These are phyloP conservation scores for Brachypteracias leptosomus DNA, from an alignment of 2,113 vertebrate genomes.

Conservation along the genomic window DNA sequence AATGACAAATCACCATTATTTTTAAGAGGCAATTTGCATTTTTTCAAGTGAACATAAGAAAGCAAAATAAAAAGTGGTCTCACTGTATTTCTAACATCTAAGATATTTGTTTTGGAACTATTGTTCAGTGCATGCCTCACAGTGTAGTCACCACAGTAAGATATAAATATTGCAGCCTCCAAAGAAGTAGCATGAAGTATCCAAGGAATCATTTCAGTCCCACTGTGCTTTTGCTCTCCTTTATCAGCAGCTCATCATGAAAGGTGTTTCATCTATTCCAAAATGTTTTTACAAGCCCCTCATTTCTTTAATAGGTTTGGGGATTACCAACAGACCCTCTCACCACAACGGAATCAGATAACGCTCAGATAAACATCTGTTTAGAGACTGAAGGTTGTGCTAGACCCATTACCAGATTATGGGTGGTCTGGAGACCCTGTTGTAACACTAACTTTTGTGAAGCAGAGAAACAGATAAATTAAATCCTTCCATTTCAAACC, in stretches of 20 bases:
- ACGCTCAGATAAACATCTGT: not conserved
- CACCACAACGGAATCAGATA: not conserved
- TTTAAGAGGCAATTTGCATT: not conserved
- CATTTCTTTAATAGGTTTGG: conserved; percentile 6
- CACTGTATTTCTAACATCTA: not conserved
- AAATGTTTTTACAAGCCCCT: conserved; percentile 1
- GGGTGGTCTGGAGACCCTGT: not conserved
- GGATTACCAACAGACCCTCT: not conserved
- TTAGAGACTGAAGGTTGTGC: not conserved
- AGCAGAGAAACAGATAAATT: not conserved
- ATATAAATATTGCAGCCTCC: not conserved
- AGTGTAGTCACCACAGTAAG: not conserved
- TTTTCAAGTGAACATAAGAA: not conserved
- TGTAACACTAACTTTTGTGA: not conserved
- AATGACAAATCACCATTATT: not conserved
- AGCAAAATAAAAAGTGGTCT: not conserved
- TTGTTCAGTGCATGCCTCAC: not conserved
- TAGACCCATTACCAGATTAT: not conserved
- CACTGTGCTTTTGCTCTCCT: not conserved
- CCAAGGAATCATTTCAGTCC: not conserved
- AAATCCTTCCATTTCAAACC: not conserved
- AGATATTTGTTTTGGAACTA: not conserved
- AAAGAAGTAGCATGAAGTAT: not conserved
- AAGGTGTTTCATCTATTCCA: conserved; percentile 26
- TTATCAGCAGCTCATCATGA: not conserved